A percentile compares a stretch with the other conserved stretches of the same genome.
Evolutionary conservation across 2,888 invertebrate genomes (phyloP).

Genomic region (Lottia gigantea): DNA sequence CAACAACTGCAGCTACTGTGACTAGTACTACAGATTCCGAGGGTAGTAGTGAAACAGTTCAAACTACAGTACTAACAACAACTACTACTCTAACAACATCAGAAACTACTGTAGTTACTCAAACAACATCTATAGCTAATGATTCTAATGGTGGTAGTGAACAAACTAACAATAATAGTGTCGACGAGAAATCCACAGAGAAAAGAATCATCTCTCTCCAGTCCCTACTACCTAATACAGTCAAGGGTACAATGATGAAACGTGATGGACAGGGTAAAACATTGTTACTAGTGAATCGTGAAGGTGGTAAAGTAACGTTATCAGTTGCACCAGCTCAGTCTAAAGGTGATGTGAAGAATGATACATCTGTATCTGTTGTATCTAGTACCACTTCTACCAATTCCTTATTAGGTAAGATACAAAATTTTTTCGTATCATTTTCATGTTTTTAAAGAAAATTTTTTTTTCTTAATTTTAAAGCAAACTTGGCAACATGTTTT

Average conservation of each 20-base stretch:
- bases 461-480: too few species aligned
- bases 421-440: too few species aligned
- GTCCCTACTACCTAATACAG: constrained; percentile 51
- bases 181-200: constrained; percentile 34
- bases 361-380: background rate
- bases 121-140: constrained; percentile 5
- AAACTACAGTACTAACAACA: background rate
- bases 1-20: background rate
- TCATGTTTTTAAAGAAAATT: too few species aligned
- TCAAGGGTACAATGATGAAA: constrained; percentile 40
- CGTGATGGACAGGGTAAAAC: constrained; percentile 36
- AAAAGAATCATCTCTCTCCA: constrained; percentile 51
- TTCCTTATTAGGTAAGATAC: too few species aligned
- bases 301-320: constrained; percentile 57
- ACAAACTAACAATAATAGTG: constrained; percentile 6
- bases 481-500: too few species aligned
- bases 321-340: constrained; percentile 34
- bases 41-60: background rate
- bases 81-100: constrained; percentile 20
- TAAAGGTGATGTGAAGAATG: background rate
- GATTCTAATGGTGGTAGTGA: constrained; percentile 15
- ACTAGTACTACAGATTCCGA: constrained; percentile 31
- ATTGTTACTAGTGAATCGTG: constrained; percentile 59
- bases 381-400: background rate
- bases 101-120: constrained; percentile 27